phyloP scores from a whole-genome alignment of 2,113 vertebrate genomes.

The Corythoichthys haematopterus region DNA sequence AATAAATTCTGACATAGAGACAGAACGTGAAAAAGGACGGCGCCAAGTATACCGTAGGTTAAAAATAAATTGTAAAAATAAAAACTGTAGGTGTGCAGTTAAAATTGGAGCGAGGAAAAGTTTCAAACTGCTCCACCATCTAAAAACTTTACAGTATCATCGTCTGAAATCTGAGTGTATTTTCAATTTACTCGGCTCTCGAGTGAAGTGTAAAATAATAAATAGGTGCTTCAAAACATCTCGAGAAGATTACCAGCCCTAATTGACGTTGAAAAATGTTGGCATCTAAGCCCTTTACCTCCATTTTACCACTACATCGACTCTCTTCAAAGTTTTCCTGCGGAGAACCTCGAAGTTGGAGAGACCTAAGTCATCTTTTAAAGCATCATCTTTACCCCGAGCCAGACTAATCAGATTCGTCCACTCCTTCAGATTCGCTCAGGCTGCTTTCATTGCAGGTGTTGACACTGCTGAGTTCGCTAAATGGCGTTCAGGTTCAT shows the following conservation, averaged over 20 bases:
- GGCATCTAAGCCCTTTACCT: background rate
- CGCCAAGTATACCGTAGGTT: background rate
- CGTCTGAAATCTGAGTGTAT: background rate
- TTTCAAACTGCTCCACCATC: background rate
- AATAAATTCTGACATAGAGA: no score
- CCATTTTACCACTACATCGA: background rate
- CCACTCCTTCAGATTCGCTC: slow-evolving; percentile 29
- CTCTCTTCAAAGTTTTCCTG: slow-evolving; percentile 11
- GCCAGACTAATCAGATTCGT: slow-evolving; percentile 28
- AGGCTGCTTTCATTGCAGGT: slow-evolving; percentile 18
- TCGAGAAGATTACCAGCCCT: background rate
- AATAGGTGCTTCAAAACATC: slow-evolving; percentile 1
- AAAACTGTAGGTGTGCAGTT: background rate
- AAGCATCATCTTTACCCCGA: slow-evolving; percentile 16
- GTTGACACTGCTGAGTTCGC: slow-evolving; percentile 41
- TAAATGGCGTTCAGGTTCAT: slow-evolving; percentile 34
- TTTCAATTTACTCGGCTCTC: background rate
- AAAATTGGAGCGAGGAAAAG: background rate
- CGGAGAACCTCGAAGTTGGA: slow-evolving; percentile 16
- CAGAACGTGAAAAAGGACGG: background rate
- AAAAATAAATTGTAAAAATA: background rate
- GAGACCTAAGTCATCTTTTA: slow-evolving; percentile 29
- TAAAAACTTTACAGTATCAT: background rate
- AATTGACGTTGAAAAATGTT: slow-evolving; percentile 1
- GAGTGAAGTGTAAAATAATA: background rate